phyloP scores from a whole-genome alignment of 2,797 vertebrate species.

The Limnodromus scolopaceus region DNA sequence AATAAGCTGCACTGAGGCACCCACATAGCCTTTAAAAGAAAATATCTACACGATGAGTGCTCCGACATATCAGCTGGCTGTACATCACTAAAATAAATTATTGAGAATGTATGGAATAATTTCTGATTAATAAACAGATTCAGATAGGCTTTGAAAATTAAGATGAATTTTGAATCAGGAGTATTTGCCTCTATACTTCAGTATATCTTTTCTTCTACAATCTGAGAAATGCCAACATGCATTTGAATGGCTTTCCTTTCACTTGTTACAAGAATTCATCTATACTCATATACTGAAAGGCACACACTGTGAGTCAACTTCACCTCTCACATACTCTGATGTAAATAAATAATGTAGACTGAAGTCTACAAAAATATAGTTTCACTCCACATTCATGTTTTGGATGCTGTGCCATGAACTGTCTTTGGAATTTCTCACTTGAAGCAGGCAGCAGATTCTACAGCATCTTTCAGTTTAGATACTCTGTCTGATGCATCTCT shows the following conservation, averaged over 20 bases:
- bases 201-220: background rate
- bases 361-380: background rate
- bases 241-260: background rate
- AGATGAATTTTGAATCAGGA: background rate
- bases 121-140: background rate
- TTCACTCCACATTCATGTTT: background rate
- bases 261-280: background rate
- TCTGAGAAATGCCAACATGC: background rate
- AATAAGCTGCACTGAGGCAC: background rate
- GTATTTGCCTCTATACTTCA: background rate
- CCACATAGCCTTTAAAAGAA: background rate
- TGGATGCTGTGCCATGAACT: background rate
- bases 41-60: background rate
- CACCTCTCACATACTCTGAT: background rate
- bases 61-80: accelerated
- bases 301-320: background rate
- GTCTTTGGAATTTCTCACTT: background rate
- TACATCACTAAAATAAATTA: background rate
- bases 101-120: background rate
- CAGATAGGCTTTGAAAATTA: background rate
- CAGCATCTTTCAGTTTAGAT: background rate
- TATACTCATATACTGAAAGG: background rate
- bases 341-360: background rate
- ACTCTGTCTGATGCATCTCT: background rate
- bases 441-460: background rate